A percentile compares a stretch with the other conserved stretches of the same genome.
Conservation (phyloP, 2,888 invertebrate species). For the Deilephila elpenor region DNA sequence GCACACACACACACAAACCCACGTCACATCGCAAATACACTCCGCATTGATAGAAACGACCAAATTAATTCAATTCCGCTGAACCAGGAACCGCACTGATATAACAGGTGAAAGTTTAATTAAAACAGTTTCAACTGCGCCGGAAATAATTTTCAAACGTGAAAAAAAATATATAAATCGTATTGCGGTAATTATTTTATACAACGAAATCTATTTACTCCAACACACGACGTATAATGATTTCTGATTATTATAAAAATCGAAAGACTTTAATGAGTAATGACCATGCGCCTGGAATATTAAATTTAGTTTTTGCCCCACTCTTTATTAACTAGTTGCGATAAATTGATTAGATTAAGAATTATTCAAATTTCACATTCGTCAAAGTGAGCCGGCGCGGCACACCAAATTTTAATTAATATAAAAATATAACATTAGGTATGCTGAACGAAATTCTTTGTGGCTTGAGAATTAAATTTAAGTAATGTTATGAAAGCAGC, state of each 20-base stretch:
- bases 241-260: background rate
- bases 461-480: background rate
- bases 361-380: conserved; percentile 11
- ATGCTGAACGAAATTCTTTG: background rate
- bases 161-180: background rate
- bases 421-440: conserved; percentile 1
- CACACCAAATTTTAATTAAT: background rate
- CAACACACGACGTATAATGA: background rate
- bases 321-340: background rate
- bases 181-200: background rate
- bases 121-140: background rate
- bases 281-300: background rate
- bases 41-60: conserved; percentile 1
- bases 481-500: background rate
- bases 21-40: background rate
- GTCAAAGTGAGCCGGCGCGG: background rate
- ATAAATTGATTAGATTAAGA: conserved; percentile 9
- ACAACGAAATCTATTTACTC: background rate
- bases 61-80: conserved; percentile 6
- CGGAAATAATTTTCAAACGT: conserved; percentile 2
- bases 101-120: conserved; percentile 7
- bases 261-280: background rate
- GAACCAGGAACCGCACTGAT: background rate
- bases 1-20: background rate
- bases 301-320: background rate